Evolutionary conservation across 2,888 invertebrate genomes (phyloP).

Genomic region (Lepidochrysops patricia): DNA sequence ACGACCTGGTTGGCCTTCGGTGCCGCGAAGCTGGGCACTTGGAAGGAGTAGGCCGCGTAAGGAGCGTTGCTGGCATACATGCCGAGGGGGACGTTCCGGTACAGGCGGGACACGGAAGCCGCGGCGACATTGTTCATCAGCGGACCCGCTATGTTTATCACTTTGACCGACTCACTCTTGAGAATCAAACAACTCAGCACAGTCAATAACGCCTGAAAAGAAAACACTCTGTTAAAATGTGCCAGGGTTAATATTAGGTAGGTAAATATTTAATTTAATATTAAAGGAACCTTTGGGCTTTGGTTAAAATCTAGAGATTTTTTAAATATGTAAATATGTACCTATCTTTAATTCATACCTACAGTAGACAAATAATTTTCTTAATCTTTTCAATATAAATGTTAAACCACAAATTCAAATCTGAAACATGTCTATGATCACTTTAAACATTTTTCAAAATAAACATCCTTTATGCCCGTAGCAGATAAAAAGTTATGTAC

Average conservation of each 20-base stretch:
- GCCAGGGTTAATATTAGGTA: neutral
- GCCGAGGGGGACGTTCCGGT: slow-evolving; percentile 43
- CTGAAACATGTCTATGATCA: no score
- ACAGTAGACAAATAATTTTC: no score
- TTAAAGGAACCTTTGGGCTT: no score
- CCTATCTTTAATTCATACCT: no score
- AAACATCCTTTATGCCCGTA: no score
- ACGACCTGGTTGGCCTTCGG: slow-evolving; percentile 40
- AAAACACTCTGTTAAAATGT: slow-evolving; percentile 13
- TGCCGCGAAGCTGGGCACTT: slow-evolving; percentile 40
- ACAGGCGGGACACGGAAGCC: slow-evolving; percentile 48
- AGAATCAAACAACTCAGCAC: slow-evolving; percentile 45
- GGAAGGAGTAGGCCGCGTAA: slow-evolving; percentile 52
- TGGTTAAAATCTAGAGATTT: no score
- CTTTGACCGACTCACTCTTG: slow-evolving; percentile 33
- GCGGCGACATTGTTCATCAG: slow-evolving; percentile 44
- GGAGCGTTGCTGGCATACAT: slow-evolving; percentile 58
- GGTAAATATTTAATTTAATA: no score
- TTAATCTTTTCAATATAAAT: no score
- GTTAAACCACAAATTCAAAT: no score
- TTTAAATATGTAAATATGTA: no score
- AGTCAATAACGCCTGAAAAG: slow-evolving; percentile 46
- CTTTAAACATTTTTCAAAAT: no score
- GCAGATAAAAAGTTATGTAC: no score
- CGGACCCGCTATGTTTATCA: slow-evolving; percentile 34